Base-by-base conservation (phyloP, 2,888 invertebrate genomes). In the Agrochola litura region DNA sequence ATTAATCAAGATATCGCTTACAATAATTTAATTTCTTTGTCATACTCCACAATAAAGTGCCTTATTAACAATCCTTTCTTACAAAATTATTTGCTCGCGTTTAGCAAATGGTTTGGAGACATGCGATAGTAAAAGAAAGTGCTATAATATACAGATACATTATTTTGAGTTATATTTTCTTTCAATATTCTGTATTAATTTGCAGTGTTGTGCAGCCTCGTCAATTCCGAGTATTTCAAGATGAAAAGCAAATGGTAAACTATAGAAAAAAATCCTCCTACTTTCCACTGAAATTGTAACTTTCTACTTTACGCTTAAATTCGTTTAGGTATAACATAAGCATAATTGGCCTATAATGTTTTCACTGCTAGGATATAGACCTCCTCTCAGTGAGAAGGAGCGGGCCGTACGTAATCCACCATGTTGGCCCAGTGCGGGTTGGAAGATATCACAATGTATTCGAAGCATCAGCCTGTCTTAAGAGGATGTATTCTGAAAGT, bases 121-220 rank as follows among this genome's bases (percentile, higher is more conserved):
- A 86, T 83, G 83, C 86, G 6, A 86, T 43, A 37, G 0, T 8
- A n/a, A 6, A 41, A 77, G 72, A 86, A 82, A 77, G 66, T 83
- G 54, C 58, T 58, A 41, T 56, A 37, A 56, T 71, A 43, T 58
- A 74, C 56, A 6, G 52, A 54, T 2, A 52, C 25, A 46, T 61
- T 69, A 56, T n/a, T 46, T 54, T 81, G 30, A 63, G 25, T 71
- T 67, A 81, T 52, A 37, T 30, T 79, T 66, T 25, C 14, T 79
- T 66, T 25, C 14, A 46, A n/a, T 43, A 22, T 74, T 41, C 19
- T 25, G 6, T 46, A 52, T 22, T 65, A 37, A 41, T 79, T 64
- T 46, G 5, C 25, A 16, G 30, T 30, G 56, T 0, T n/a, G 6
- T 56, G 56, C 12, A 37, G 37, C n/a, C 6, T 49, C 6, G 6